These are phyloP conservation scores for Pluvianellus socialis DNA, from an alignment of 2,113 vertebrate genomes.

Conservation along the genomic window DNA sequence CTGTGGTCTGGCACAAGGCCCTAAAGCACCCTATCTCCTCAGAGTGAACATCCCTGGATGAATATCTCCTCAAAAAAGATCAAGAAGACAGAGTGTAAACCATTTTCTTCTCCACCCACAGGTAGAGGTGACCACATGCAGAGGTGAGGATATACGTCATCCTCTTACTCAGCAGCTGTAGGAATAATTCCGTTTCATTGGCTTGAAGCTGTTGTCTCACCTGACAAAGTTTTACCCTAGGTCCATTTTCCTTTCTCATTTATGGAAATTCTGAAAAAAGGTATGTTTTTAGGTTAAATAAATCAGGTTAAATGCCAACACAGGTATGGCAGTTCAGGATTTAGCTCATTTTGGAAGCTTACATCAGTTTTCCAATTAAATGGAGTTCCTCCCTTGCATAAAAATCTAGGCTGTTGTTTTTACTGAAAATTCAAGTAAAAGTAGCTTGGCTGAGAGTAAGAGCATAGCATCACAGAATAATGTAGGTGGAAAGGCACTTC, in stretches of 20 bases:
- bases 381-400: neutral
- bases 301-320: neutral
- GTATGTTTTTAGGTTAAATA: neutral
- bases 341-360: neutral
- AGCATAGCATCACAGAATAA: neutral
- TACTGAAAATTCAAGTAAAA: neutral
- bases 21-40: neutral
- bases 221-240: neutral
- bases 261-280: neutral
- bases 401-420: neutral
- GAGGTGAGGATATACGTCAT: neutral
- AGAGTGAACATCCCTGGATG: neutral
- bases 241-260: neutral
- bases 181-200: neutral
- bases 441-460: neutral
- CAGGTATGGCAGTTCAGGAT: neutral
- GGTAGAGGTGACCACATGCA: neutral
- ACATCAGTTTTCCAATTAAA: neutral
- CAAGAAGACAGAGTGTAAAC: neutral
- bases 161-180: neutral
- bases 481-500: neutral
- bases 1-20: neutral
- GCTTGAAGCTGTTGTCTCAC: neutral
- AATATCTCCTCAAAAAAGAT: neutral
- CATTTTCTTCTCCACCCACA: neutral